Evolutionary conservation across 2,113 vertebrate species (phyloP).

Genomic region (Heterotilapia buettikoferi): DNA sequence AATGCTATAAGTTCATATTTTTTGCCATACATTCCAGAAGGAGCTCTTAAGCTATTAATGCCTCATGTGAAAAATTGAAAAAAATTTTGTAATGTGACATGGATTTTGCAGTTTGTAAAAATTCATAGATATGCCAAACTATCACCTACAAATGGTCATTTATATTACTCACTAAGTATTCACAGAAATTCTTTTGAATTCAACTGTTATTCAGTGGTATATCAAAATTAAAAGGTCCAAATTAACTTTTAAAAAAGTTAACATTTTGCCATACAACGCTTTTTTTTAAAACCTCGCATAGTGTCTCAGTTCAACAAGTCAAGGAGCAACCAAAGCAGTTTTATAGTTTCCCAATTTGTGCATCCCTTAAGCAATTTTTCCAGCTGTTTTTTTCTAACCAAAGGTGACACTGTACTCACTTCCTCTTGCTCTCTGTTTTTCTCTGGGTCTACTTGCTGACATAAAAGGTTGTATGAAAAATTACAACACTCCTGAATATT

Average conservation of each 20-base stretch:
- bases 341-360: not conserved
- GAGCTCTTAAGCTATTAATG: not conserved
- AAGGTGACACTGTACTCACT: slow-evolving; percentile 9
- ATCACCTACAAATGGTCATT: not conserved
- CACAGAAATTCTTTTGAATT: not conserved
- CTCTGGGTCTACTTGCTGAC: slow-evolving; percentile 22
- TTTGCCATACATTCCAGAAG: not conserved
- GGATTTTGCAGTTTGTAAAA: not conserved
- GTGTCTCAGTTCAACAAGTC: not conserved
- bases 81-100: not conserved
- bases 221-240: not conserved
- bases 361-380: slow-evolving; percentile 1
- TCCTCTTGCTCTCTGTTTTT: not conserved
- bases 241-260: not conserved
- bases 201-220: no score
- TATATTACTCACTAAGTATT: not conserved
- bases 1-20: not conserved
- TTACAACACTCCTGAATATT: slow-evolving; percentile 53
- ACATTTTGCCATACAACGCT: not conserved
- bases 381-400: not conserved
- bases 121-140: not conserved
- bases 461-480: slow-evolving; percentile 63
- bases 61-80: not conserved
- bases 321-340: not conserved
- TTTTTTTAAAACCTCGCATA: not conserved